Evolutionary conservation across 1,140 invertebrate genomes (phyloP).

Genomic region (Drosophila virilis): DNA sequence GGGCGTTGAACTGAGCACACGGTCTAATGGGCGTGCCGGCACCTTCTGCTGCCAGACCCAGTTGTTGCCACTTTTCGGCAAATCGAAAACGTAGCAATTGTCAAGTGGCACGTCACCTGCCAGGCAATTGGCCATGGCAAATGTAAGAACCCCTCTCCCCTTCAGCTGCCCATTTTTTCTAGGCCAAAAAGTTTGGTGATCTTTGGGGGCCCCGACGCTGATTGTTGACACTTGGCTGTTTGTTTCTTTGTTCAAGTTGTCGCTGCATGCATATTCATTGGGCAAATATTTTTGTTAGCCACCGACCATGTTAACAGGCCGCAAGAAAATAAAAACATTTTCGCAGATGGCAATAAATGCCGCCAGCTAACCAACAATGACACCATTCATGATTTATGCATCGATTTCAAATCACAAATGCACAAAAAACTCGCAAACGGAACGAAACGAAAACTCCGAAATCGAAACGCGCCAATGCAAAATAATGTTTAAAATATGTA

Average conservation of each 20-base stretch:
- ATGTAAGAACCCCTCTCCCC: conserved; percentile 19
- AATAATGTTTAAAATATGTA: conserved; percentile 1
- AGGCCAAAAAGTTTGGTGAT: conserved; percentile 46
- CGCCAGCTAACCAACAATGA: conserved; percentile 55
- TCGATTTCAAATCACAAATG: conserved; percentile 72
- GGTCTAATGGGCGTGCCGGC: conserved; percentile 68
- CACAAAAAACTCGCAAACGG: conserved; percentile 47
- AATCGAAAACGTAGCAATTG: conserved; percentile 80
- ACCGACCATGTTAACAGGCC: conserved; percentile 14
- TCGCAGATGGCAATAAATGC: conserved; percentile 21
- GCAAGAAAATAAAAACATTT: conserved; percentile 33
- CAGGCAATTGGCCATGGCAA: conserved; percentile 54
- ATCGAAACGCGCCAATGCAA: conserved; percentile 17
- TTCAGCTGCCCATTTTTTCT: conserved; percentile 30
- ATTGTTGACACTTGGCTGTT: conserved; percentile 43
- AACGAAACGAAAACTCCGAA: conserved; percentile 47
- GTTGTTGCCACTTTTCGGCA: conserved; percentile 71
- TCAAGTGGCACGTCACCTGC: conserved; percentile 75
- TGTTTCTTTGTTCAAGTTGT: conserved; percentile 61
- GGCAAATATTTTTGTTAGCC: conserved; percentile 41
- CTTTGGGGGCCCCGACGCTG: conserved; percentile 23
- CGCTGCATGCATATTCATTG: conserved; percentile 67
- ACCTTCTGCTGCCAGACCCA: conserved; percentile 49
- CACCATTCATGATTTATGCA: conserved; percentile 77
- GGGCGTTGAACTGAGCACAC: conserved; percentile 71